Percentiles rank a stretch among this genome's conserved stretches.
Evolutionary conservation across 2,888 invertebrate species (phyloP).

Genomic region (Abrostola tripartita): DNA sequence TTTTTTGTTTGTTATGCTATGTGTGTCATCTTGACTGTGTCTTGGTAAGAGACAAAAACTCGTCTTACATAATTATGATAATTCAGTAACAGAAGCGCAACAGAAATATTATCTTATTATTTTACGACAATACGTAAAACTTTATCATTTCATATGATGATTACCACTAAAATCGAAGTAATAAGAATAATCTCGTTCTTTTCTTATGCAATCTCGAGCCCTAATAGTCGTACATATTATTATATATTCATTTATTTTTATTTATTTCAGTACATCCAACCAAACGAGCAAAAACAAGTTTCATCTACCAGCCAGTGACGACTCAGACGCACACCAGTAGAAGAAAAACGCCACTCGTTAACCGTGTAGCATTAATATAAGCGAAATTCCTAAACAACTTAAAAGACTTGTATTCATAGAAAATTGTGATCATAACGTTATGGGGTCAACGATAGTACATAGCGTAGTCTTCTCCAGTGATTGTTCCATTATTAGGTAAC

Average conservation of each 20-base stretch:
- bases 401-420: conserved; percentile 60
- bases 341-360: conserved; percentile 90
- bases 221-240: too few species aligned
- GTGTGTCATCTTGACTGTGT: too few species aligned
- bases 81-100: too few species aligned
- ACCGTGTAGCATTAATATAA: conserved; percentile 83
- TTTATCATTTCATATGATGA: too few species aligned
- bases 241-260: conserved; percentile 16
- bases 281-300: conserved; percentile 83
- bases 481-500: conserved; percentile 64
- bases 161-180: too few species aligned
- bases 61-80: too few species aligned
- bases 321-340: conserved; percentile 86
- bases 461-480: conserved; percentile 65
- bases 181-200: too few species aligned
- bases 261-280: conserved; percentile 79
- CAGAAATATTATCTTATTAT: too few species aligned
- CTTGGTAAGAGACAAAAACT: too few species aligned
- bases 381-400: conserved; percentile 50
- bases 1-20: too few species aligned
- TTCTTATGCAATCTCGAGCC: too few species aligned
- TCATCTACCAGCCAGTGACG: conserved; percentile 80
- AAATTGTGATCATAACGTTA: conserved; percentile 70
- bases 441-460: conserved; percentile 64
- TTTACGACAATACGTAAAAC: too few species aligned